Conservation (phyloP, 2,113 vertebrate species). For the Sterna hirundo region DNA sequence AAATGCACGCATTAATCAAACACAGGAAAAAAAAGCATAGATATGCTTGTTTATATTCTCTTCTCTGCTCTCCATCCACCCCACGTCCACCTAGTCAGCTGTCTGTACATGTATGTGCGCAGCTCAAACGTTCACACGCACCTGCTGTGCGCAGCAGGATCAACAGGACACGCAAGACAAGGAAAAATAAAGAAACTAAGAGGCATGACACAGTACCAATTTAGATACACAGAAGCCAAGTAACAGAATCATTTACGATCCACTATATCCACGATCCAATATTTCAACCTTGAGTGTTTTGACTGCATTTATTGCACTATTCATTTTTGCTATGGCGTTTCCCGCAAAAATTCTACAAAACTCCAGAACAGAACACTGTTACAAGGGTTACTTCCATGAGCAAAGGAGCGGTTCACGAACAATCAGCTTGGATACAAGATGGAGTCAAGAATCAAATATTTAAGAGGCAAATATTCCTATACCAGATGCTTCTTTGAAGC, state of each 20-base stretch:
- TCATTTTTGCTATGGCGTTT: background rate
- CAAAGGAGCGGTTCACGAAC: background rate
- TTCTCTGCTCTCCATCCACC: background rate
- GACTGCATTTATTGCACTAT: background rate
- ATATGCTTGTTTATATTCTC: background rate
- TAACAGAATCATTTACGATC: background rate
- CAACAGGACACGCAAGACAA: background rate
- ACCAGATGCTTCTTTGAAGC: background rate
- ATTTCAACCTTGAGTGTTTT: background rate
- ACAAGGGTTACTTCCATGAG: background rate
- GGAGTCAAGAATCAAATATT: conserved; percentile 58
- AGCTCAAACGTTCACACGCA: fast-evolving
- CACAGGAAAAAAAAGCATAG: background rate
- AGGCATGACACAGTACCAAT: background rate
- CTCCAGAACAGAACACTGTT: background rate
- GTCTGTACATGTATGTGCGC: background rate
- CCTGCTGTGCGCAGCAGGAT: background rate
- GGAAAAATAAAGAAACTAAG: background rate
- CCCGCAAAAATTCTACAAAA: background rate
- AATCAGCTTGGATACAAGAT: conserved; percentile 46
- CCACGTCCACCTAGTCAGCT: background rate
- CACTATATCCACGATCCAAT: background rate
- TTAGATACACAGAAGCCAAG: background rate
- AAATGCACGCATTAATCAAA: background rate
- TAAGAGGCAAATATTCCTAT: background rate